Conservation (phyloP, 2,113 vertebrate species). For the Cathartes aura region DNA sequence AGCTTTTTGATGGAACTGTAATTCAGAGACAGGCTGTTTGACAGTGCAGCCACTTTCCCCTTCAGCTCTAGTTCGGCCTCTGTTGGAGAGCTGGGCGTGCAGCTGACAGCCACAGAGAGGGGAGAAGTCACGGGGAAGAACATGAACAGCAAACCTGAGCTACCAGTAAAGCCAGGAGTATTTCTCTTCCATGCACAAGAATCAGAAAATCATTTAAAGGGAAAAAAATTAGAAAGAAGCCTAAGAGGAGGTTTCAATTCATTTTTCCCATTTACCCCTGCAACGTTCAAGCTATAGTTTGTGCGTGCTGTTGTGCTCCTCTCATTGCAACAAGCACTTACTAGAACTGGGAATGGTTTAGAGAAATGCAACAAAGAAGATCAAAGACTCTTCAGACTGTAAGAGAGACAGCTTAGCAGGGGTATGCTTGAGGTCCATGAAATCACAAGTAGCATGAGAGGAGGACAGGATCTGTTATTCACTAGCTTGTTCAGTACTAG, state of each 20-base stretch:
- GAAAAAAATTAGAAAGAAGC: background rate
- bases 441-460: background rate
- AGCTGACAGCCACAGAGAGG: background rate
- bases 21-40: background rate
- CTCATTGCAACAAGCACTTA: background rate
- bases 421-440: background rate
- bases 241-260: background rate
- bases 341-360: background rate
- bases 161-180: background rate
- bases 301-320: background rate
- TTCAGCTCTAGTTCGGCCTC: background rate
- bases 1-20: background rate
- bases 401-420: background rate
- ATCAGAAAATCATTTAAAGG: background rate
- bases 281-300: background rate
- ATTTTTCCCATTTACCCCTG: background rate
- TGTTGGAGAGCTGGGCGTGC: background rate
- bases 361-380: background rate
- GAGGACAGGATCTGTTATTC: background rate
- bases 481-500: rapidly evolving
- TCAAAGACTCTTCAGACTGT: background rate
- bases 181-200: background rate
- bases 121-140: background rate
- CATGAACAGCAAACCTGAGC: background rate
- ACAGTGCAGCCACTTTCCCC: background rate